phyloP scores from a whole-genome alignment of 2,113 vertebrate genomes.

The Pitta sordida region DNA sequence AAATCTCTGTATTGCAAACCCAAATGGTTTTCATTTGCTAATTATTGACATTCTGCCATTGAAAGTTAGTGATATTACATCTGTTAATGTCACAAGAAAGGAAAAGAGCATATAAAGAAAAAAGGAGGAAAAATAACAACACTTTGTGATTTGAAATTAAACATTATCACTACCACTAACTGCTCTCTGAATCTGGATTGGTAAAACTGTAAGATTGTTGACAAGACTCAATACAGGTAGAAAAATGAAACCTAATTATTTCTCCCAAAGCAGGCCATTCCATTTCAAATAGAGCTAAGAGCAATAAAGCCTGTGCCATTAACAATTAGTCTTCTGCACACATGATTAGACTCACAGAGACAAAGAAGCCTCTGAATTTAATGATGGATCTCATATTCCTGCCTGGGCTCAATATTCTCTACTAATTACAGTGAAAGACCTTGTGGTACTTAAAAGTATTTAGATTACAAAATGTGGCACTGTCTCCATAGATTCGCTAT shows the following conservation, averaged over 20 bases:
- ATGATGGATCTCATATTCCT: constrained; percentile 78
- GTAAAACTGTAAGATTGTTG: constrained; percentile 79
- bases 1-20: neutral
- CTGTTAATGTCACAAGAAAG: constrained; percentile 21
- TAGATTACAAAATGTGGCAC: constrained; percentile 47
- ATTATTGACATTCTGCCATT: constrained; percentile 8
- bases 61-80: constrained; percentile 2
- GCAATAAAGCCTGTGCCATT: constrained; percentile 86
- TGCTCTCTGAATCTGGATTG: constrained; percentile 78
- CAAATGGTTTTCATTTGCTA: neutral
- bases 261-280: constrained; percentile 83
- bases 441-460: constrained; percentile 66
- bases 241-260: constrained; percentile 94
- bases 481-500: constrained; percentile 32
- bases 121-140: constrained; percentile 26
- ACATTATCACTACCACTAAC: constrained; percentile 70
- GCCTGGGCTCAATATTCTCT: constrained; percentile 75
- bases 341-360: constrained; percentile 86
- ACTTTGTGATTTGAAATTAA: constrained; percentile 67
- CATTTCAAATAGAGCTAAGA: constrained; percentile 82
- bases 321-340: constrained; percentile 89
- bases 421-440: constrained; percentile 78
- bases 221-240: constrained; percentile 79
- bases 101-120: neutral
- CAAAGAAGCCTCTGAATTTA: constrained; percentile 86